These are phyloP conservation scores for Colaptes auratus DNA, from an alignment of 2,113 vertebrate genomes.

Conservation along the genomic window DNA sequence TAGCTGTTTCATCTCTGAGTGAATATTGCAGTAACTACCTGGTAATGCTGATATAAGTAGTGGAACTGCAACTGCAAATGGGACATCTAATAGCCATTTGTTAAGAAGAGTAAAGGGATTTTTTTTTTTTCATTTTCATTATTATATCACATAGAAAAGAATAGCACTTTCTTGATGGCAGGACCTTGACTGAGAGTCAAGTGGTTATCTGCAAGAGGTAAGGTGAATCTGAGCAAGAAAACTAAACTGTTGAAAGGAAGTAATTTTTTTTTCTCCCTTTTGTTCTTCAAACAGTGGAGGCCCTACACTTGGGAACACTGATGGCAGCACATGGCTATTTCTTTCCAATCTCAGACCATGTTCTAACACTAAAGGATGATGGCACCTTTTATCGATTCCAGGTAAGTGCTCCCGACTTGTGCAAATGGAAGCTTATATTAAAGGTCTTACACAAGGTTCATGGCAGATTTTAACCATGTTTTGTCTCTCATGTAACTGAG, in stretches of 20 bases:
- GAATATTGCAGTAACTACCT: not conserved
- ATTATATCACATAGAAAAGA: not conserved
- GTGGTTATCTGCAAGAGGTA: not conserved
- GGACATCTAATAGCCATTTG: not conserved
- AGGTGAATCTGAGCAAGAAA: not conserved
- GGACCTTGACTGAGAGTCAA: not conserved
- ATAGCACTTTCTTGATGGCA: not conserved
- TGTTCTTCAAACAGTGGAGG: slow-evolving; percentile 84
- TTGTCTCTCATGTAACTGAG: not conserved
- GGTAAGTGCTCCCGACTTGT: slow-evolving; percentile 71
- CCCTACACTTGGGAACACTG: slow-evolving; percentile 92
- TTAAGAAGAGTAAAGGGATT: not conserved
- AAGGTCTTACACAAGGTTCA: not conserved
- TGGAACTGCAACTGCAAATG: not conserved
- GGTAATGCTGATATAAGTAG: not conserved
- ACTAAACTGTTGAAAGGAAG: not conserved
- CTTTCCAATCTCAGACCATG: slow-evolving; percentile 97
- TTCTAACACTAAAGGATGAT: slow-evolving; percentile 95
- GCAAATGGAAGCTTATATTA: not conserved
- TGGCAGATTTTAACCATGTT: not conserved
- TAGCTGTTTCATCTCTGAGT: not conserved
- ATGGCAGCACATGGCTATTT: slow-evolving; percentile 98
- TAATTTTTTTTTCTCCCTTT: not conserved
- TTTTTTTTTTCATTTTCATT: not conserved
- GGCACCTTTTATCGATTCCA: slow-evolving; percentile 98